Percentiles rank a stretch among this genome's conserved stretches.
phyloP scores from a whole-genome alignment of 2,888 invertebrate species.

The Cheiracanthium punctorium region DNA sequence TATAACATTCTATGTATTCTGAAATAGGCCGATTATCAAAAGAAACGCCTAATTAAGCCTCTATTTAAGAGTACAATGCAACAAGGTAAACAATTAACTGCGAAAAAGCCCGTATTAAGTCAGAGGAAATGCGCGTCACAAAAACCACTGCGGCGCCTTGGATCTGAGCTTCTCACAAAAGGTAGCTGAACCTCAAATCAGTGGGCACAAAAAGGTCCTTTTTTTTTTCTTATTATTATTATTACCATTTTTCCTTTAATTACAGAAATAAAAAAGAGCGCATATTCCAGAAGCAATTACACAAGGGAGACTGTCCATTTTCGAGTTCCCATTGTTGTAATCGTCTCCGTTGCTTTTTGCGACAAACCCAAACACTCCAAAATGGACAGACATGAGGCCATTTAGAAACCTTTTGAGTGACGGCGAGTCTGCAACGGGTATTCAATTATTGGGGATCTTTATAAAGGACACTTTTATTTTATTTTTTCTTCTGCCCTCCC shows the following conservation, averaged over 20 bases:
- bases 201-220: not conserved
- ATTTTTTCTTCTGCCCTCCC: not conserved
- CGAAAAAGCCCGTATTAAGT: not conserved
- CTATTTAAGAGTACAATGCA: not conserved
- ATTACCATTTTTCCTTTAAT: not conserved
- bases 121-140: not conserved
- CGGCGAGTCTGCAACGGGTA: conserved; percentile 3
- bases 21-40: not conserved
- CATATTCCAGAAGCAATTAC: not conserved
- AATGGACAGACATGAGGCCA: conserved; percentile 16
- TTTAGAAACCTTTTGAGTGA: conserved; percentile 30
- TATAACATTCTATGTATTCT: not conserved
- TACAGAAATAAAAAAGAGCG: not conserved
- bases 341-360: conserved; percentile 25
- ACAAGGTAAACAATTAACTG: not conserved
- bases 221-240: too few species aligned
- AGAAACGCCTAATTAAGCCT: not conserved
- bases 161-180: conserved; percentile 19
- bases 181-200: conserved; percentile 44
- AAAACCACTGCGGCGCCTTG: not conserved
- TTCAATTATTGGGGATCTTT: conserved; percentile 44
- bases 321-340: conserved; percentile 13
- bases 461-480: not conserved
- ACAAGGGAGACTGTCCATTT: not conserved
- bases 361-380: conserved; percentile 30